phyloP scores from a whole-genome alignment of 2,113 vertebrate genomes.

The Lota lota region DNA sequence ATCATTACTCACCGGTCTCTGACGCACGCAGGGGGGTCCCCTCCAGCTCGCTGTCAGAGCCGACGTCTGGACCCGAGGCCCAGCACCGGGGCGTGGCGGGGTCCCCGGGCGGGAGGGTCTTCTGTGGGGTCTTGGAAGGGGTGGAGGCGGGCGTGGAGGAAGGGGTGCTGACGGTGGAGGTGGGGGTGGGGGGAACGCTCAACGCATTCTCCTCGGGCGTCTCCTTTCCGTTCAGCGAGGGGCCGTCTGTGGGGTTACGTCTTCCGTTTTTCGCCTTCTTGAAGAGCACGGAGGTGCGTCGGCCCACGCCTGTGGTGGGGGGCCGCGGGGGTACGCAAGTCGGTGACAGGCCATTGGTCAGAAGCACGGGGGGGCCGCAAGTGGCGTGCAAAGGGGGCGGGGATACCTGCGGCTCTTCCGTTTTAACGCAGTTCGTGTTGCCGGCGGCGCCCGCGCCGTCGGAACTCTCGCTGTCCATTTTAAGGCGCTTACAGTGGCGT shows the following conservation, averaged over 20 bases:
- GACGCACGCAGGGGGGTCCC: slow-evolving; percentile 69
- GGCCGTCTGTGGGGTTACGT: slow-evolving; percentile 79
- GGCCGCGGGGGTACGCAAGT: slow-evolving; percentile 42
- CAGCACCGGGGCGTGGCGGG: slow-evolving; percentile 42
- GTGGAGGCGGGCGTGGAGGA: slow-evolving; percentile 48
- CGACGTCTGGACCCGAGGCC: slow-evolving; percentile 53
- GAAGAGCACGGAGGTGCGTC: slow-evolving; percentile 88
- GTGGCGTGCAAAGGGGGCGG: slow-evolving; percentile 53
- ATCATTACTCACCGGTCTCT: slow-evolving; percentile 75
- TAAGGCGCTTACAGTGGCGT: slow-evolving; percentile 77
- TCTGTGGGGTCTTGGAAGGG: slow-evolving; percentile 52
- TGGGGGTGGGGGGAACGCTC: slow-evolving; percentile 32
- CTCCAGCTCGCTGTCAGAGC: slow-evolving; percentile 75
- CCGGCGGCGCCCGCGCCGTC: slow-evolving; percentile 63
- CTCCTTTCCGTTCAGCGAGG: slow-evolving; percentile 80
- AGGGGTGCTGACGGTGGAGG: slow-evolving; percentile 52
- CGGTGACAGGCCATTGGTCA: slow-evolving; percentile 71
- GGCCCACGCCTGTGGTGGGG: slow-evolving; percentile 77
- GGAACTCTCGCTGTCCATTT: slow-evolving; percentile 71
- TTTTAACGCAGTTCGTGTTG: slow-evolving; percentile 56
- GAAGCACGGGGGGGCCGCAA: slow-evolving; percentile 30
- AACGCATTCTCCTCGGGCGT: slow-evolving; percentile 53
- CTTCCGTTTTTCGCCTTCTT: slow-evolving; percentile 90
- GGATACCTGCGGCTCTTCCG: slow-evolving; percentile 47
- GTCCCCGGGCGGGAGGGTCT: slow-evolving; percentile 41